Base-by-base conservation (phyloP, 2,113 vertebrate genomes). In the Bolborhynchus lineola region DNA sequence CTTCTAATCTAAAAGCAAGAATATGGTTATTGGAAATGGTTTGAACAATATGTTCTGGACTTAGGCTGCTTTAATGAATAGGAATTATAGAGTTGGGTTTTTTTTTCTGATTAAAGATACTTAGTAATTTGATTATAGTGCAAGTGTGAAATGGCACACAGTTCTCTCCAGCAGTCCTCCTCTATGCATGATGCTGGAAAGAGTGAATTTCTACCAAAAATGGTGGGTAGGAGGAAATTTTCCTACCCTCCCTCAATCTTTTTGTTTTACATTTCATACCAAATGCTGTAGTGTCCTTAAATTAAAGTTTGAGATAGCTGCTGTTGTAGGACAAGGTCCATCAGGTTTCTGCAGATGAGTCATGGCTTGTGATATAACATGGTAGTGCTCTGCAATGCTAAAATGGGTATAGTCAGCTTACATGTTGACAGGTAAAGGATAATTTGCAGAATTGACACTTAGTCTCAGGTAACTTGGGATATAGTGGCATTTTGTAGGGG, bases 71-170 rank as follows among this genome's bases (percentile, higher is more conserved):
- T 67, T 47, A 80, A 49, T 82, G 4, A 70, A 26, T 15, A 21
- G 28, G 55, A 67, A 1, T 62, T 53, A 16, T 2, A 59, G n/a
- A 74, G 26, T 52, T 80, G 41, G 26, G 5, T 0, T 0, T 8
- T 60, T 29, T 65, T 74, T 92, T 62, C 18, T 74, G 7, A 53
- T 63, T 55, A 37, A 86, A 62, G 8, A 47, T 46, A 29, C 2
- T 21, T 37, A 82, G 12, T 49, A 2, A 25, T 70, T 63, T 71
- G n/a, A 19, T 67, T 57, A 4, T 49, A 59, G 49, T 8, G 39
- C 4, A 50, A 31, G 14, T 63, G 12, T 86, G 68, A 89, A 80
- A 52, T 67, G n/a, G 13, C 37, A n/a, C 25, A 37, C 5, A 17
- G 2, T 78, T 68, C 42, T 50, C 23, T 59, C 39, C n/a, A 31